Evolutionary conservation across 2,888 invertebrate species (phyloP), one percentile per base, ranked within the genome.

Genomic region (Carcina quercana): DNA sequence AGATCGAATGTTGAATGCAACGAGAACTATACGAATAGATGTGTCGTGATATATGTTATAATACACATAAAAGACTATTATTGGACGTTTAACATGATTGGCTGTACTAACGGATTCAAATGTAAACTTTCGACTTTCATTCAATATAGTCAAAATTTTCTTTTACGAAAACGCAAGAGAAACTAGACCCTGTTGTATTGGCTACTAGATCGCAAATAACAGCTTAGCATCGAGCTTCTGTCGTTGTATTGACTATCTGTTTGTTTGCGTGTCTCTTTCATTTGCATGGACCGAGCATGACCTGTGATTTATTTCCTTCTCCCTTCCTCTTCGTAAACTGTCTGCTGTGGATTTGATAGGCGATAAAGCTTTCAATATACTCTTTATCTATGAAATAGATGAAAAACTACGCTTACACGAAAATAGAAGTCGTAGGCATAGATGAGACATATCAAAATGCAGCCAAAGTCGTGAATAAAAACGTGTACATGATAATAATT

Each of bases 261-360:
- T 82, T 71, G 73, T 82, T 82, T 82, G 80, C 78, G 74, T 73
- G 71, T 76, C 60, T 70, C 55, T 75, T 76, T 83, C 67, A 80
- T 83, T 83, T 82, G 83, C 83, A 83, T 83, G 82, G 42, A 67
- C 65, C 71, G 57, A 70, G 83, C 82, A 83, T 83, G 83, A 57
- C 62, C 63, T 71, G 66, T 68, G 59, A 62, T 68, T 70, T 59
- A 59, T 58, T 68, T 61, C 66, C 46, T 60, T 58, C 59, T 67
- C 64, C 64, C 56, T 62, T 59, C 68, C 65, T 58, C 63, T 62
- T 62, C 58, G 63, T 63, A 54, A 50, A 54, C 46, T 60, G 49
- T 58, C 50, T 55, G 60, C 59, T 70, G 56, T 61, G 59, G 58
- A 59, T 54, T 52, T 44, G 38, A 52, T 53, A 50, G 45, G 50